Evolutionary conservation across 2,888 invertebrate species (phyloP), one percentile per base, ranked within the genome.

Genomic region (Limnephilus lunatus): DNA sequence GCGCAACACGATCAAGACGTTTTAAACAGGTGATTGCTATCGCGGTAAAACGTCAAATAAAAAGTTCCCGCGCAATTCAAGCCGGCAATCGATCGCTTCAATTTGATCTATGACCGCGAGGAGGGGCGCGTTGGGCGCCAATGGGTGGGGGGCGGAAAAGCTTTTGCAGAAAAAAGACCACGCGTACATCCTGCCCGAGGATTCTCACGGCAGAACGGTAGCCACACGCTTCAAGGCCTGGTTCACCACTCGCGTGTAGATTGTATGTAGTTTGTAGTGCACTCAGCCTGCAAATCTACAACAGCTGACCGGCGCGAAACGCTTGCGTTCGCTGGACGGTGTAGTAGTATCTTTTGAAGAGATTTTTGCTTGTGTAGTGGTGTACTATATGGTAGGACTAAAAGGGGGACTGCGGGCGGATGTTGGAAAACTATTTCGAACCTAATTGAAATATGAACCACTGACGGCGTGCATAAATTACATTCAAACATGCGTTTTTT

Each of bases 21-120:
- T 7, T 30, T 44, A 39, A 25, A 31, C 83, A 68, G 89, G 90
- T 82, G 91, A 82, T 91, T 83, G 39, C 80, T 53, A 53, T 83
- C 85, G 91, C 88, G 89, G 89, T 89, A 35, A 87, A 91, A 90
- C 92, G 90, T 92, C 89, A 92, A 92, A 91, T 91, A 92, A 86
- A 90, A 90, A 35, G 68, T 91, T 88, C 91, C 89, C 91, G 91
- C 91, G 89, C 30, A 91, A 91, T 87, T 87, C 87, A 31, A 87
- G 91, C n/a, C 89, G 83, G 81, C 91, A 48, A 48, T 32, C 35
- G 25, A 39, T 81, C 31, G 91, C 81, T 86, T 48, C 87, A n/a
- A 87, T 82, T 91, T 48, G 39, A 48, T 90, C n/a, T 86, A 14
- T 35, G 31, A 11, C 86, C 88, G 88, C 88, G 32, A 32, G 68